Percentiles rank a stretch among this genome's conserved stretches.
Conservation (phyloP, 2,888 invertebrate genomes). For the Caenorhabditis wallacei region DNA sequence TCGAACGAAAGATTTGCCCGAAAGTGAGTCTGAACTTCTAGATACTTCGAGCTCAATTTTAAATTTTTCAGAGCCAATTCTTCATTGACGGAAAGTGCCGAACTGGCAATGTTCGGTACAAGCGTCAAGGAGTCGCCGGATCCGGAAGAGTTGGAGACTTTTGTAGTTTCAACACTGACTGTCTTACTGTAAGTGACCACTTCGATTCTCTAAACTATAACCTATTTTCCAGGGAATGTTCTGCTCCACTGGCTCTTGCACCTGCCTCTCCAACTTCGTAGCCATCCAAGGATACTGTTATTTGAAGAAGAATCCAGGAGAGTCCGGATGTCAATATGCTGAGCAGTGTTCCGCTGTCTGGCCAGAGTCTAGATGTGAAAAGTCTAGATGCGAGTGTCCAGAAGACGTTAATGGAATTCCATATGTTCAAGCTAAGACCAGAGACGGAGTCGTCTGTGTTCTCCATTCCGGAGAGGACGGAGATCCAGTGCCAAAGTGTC, state of each 20-base stretch:
- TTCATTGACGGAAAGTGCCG: conserved; percentile 81
- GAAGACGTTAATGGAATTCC: conserved; percentile 83
- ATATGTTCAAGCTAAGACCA: conserved; percentile 80
- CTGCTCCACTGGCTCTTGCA: conserved; percentile 82
- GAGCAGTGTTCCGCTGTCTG: conserved; percentile 82
- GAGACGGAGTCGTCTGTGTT: conserved; percentile 82
- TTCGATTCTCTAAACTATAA: neutral
- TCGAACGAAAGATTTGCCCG: conserved; percentile 75
- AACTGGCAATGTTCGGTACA: conserved; percentile 76
- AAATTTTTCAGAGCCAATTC: conserved; percentile 69
- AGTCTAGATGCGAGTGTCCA: conserved; percentile 82
- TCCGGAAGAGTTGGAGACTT: conserved; percentile 83
- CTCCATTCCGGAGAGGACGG: conserved; percentile 82
- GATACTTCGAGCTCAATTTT: neutral
- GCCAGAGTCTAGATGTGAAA: conserved; percentile 82
- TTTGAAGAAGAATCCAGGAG: conserved; percentile 82
- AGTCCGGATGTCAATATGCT: conserved; percentile 82
- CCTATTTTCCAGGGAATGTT: conserved; percentile 80
- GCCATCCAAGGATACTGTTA: conserved; percentile 83
- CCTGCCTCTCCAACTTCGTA: conserved; percentile 82
- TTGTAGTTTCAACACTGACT: conserved; percentile 83
- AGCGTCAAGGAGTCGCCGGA: conserved; percentile 82
- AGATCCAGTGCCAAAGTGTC: conserved; percentile 80
- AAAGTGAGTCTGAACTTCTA: conserved; percentile 31
- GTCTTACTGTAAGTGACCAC: conserved; percentile 75